phyloP scores from a whole-genome alignment of 2,888 invertebrate genomes.

The Lasioglossum malachurum region DNA sequence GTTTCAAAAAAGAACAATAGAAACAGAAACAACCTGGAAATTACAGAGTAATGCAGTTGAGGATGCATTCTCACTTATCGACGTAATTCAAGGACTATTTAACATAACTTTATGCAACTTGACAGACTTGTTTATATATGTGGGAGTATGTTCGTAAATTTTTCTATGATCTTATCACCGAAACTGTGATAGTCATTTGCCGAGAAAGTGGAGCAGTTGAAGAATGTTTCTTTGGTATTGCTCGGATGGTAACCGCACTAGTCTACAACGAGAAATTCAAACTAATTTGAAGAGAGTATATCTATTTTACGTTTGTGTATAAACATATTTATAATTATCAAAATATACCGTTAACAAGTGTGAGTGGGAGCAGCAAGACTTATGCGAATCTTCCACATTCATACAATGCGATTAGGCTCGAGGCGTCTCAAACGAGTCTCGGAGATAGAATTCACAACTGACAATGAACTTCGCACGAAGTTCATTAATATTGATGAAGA shows the following conservation, averaged over 20 bases:
- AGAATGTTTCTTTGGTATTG: background rate
- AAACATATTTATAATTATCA: background rate
- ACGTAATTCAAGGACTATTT: background rate
- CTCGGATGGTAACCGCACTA: background rate
- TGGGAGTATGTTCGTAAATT: background rate
- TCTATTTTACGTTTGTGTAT: background rate
- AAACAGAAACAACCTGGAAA: background rate
- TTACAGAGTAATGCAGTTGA: background rate
- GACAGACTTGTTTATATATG: background rate
- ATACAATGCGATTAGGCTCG: background rate
- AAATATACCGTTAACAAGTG: background rate
- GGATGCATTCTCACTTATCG: background rate
- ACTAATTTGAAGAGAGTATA: background rate
- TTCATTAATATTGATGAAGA: background rate
- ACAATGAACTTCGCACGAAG: background rate
- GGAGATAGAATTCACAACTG: background rate
- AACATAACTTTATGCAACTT: background rate
- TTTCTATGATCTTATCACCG: background rate
- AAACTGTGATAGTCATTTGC: background rate
- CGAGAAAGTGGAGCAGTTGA: background rate
- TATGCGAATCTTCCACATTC: background rate
- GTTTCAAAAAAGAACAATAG: background rate
- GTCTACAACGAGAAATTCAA: background rate
- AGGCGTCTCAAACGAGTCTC: background rate
- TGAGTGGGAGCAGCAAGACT: background rate